Conservation (phyloP, 2,888 invertebrate genomes). For the Ischnus inquisitorius region DNA sequence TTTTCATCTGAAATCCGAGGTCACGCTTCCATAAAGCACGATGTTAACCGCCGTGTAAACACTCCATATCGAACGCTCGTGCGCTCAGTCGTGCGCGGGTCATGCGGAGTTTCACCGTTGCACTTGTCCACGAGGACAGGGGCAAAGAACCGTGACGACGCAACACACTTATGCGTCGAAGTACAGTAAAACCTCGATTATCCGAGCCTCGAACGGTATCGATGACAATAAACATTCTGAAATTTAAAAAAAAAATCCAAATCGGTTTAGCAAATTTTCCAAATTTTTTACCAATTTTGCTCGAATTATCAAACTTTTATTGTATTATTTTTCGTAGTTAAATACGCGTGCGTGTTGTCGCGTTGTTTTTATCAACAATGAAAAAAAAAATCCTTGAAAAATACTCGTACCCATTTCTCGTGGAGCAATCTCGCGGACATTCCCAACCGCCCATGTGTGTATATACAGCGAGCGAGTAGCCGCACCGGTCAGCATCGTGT, state of each 20-base stretch:
- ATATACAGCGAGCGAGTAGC: slow-evolving; percentile 7
- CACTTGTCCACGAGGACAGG: background rate
- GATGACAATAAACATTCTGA: too few relatives aligned
- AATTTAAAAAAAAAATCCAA: too few relatives aligned
- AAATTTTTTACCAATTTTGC: too few relatives aligned
- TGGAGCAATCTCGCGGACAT: slow-evolving; percentile 55
- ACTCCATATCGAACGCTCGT: slow-evolving; percentile 3
- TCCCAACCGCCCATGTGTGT: slow-evolving; percentile 6
- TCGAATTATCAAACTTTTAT: too few relatives aligned
- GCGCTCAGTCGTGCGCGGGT: background rate
- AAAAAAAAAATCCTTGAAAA: slow-evolving; percentile 21
- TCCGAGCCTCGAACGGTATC: too few relatives aligned
- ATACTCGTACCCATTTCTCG: slow-evolving; percentile 33
- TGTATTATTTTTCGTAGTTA: background rate
- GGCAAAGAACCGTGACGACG: background rate
- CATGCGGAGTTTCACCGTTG: slow-evolving; percentile 6
- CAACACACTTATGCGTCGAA: background rate
- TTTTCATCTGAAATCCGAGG: slow-evolving; percentile 30
- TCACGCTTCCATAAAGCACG: background rate
- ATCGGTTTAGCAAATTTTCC: too few relatives aligned
- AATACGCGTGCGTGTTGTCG: background rate
- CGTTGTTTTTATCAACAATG: background rate
- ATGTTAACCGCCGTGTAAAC: background rate
- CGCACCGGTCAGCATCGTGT: slow-evolving; percentile 28
- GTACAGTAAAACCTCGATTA: too few relatives aligned